Evolutionary conservation across 30 jellyfish, hydroid and myxozoan genomes (phyloP).

Genomic region (Chironex yamaguchii): DNA sequence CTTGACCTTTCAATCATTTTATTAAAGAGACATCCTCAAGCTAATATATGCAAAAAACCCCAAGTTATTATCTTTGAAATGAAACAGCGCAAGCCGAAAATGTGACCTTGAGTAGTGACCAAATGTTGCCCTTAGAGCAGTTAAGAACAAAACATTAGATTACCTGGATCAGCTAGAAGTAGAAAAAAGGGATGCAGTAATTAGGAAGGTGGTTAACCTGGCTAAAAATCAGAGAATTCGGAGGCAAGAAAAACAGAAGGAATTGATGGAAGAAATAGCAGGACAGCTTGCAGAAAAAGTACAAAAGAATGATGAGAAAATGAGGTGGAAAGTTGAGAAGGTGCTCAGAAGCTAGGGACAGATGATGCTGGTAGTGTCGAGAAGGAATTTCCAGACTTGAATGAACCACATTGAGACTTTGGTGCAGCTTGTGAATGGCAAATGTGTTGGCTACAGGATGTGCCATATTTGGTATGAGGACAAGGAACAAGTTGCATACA

Average conservation of each 20-base stretch:
- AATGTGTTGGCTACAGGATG: background rate
- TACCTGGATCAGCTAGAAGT: constrained; percentile 8
- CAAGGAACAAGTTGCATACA: background rate
- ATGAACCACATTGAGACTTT: background rate
- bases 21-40: no score
- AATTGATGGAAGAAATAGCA: constrained; percentile 1
- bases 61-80: no score
- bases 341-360: no score
- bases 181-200: background rate
- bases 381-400: constrained; percentile 28
- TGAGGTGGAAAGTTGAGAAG: background rate
- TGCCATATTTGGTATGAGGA: constrained; percentile 29
- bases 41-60: no score
- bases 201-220: background rate
- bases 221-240: constrained; percentile 25
- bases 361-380: background rate
- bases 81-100: no score
- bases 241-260: constrained; percentile 1
- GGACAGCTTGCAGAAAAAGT: constrained; percentile 15
- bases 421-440: constrained; percentile 11
- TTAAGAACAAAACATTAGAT: constrained; percentile 5
- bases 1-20: no score
- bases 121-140: constrained; percentile 20
- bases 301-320: background rate
- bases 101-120: no score